Evolutionary conservation across 1,140 invertebrate species (phyloP), one percentile per base, ranked within the genome.

Genomic region (Mesaphorura yosii): DNA sequence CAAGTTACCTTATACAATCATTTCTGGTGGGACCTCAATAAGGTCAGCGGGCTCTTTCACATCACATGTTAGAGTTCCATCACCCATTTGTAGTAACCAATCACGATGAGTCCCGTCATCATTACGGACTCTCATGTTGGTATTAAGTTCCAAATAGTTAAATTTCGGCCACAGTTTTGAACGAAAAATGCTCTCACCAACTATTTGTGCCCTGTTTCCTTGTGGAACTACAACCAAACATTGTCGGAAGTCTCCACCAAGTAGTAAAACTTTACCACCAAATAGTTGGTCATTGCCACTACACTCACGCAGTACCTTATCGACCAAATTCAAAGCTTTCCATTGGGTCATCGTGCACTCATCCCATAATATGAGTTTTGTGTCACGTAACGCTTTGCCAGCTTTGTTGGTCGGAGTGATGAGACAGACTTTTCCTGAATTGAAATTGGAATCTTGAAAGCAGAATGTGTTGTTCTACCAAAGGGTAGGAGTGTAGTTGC

Each of bases 191-290:
- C 17, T 37, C 1, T 29, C 29, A 29, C 55, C 48, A 1, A 62
- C n/a, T 27, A 59, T 60, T 1, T 14, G 20, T 10, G 48, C 40
- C 31, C 19, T 1, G 14, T 23, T 34, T 20, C 42, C 60, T 20
- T 45, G 23, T 26, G 15, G 23, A 28, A 62, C 49, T 22, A 62
- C 51, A 12, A 58, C 54, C 19, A 62, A 39, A 12, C 19, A 41
- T 53, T 62, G 53, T n/a, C 60, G 19, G 27, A 60, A 62, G 22
- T 62, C 57, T 25, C 58, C 58, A 23, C 50, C 57, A 14, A 57
- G 26, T 2, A 62, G 17, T n/a, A 54, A 17, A 1, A 57, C 44
- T 46, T 51, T 53, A 17, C 50, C 39, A 7, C 58, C 58, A 47
- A 57, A 60, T 28, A 25, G 39, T 1, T n/a, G 38, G 6, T 51